phyloP scores from a whole-genome alignment of 64 coral and sea anemone species.

The Actinia tenebrosa region DNA sequence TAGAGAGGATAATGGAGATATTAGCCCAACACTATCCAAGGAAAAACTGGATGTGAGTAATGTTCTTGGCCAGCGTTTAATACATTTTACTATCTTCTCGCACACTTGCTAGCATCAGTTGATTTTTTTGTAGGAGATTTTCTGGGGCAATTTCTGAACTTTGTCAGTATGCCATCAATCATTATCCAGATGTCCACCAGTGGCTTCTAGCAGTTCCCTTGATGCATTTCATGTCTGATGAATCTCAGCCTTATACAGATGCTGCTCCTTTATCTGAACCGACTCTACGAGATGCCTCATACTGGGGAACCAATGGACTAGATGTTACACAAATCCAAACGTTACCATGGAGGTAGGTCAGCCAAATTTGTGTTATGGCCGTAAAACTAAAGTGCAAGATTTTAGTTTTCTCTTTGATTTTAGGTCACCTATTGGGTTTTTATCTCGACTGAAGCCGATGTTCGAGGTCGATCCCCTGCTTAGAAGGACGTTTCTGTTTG shows the following conservation, averaged over 20 bases:
- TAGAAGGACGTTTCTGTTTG: conserved; percentile 20
- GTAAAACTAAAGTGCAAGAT: no score
- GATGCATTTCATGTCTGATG: neutral
- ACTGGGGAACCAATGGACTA: neutral
- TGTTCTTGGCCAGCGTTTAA: neutral
- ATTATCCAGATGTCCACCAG: neutral
- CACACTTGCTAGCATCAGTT: neutral
- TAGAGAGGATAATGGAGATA: neutral
- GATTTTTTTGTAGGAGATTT: neutral
- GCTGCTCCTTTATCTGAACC: neutral
- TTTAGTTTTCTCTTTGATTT: no score
- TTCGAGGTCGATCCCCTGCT: conserved; percentile 43
- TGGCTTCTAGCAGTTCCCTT: neutral
- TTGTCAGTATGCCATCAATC: conserved; percentile 6
- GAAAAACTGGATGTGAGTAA: neutral
- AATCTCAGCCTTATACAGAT: neutral
- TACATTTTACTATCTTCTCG: no score
- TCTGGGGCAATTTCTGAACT: neutral
- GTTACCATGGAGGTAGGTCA: neutral
- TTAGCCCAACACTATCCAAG: neutral
- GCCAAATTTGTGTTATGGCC: no score
- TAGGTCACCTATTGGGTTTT: neutral
- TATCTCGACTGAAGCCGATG: conserved; percentile 12
- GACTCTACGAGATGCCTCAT: neutral
- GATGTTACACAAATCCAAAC: neutral